A percentile compares a stretch with the other conserved stretches of the same genome.
Evolutionary conservation across 2,888 invertebrate species (phyloP).

Genomic region (Cistogaster globosa): DNA sequence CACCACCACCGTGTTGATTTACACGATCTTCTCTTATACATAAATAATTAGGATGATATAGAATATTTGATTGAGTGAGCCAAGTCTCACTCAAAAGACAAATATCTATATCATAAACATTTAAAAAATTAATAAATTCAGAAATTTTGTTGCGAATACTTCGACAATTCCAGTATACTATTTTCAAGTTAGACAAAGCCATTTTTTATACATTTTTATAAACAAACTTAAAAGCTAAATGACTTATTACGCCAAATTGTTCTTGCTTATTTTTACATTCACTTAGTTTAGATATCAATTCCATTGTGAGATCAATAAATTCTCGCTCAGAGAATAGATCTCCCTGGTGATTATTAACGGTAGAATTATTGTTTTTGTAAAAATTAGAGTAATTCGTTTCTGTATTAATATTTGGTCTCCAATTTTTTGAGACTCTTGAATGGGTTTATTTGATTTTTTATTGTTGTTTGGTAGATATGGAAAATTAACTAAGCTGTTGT

Average conservation of each 20-base stretch:
- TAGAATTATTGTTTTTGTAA: too few species aligned
- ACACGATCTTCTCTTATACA: conserved; percentile 40
- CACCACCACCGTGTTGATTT: conserved; percentile 11
- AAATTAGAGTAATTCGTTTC: not conserved
- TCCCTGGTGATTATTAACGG: too few species aligned
- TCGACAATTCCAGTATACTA: not conserved
- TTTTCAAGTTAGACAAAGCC: not conserved
- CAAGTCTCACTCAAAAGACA: conserved; percentile 24
- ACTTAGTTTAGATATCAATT: conserved; percentile 16
- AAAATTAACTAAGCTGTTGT: not conserved
- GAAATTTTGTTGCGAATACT: not conserved
- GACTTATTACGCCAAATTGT: conserved; percentile 20
- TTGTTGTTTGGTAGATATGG: not conserved
- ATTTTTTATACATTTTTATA: conserved; percentile 28
- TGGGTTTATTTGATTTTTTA: not conserved
- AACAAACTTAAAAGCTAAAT: conserved; percentile 27
- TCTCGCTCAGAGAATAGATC: conserved; percentile 22
- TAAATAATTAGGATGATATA: conserved; percentile 34
- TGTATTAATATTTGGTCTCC: not conserved
- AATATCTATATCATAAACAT: conserved; percentile 12
- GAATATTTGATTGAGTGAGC: conserved; percentile 11
- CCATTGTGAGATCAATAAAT: conserved; percentile 24
- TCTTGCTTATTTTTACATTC: conserved; percentile 2
- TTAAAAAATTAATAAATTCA: not conserved
- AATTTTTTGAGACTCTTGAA: not conserved